Percentiles rank a stretch among this genome's conserved stretches.
Conservation (phyloP, 2,113 vertebrate species). For the Pterocles orientalis region DNA sequence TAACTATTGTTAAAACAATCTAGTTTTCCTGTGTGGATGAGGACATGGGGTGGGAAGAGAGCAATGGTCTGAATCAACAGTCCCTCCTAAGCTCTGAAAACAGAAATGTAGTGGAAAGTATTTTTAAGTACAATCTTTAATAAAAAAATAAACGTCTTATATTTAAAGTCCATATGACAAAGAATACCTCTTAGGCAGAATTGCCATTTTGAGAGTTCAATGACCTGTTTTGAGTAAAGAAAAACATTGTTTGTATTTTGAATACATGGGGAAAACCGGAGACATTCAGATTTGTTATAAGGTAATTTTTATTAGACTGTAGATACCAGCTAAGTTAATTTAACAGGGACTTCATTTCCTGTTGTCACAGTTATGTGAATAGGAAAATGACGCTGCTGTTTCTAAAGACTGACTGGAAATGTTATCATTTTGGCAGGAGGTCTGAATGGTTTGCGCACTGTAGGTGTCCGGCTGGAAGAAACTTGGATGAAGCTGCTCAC, state of each 20-base stretch:
- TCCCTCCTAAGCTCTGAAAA: background rate
- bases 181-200: background rate
- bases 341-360: background rate
- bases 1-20: background rate
- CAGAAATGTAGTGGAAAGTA: background rate
- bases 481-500: background rate
- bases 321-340: background rate
- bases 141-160: background rate
- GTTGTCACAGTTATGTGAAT: background rate
- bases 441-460: background rate
- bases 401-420: background rate
- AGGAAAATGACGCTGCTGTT: background rate
- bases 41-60: background rate
- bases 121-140: background rate
- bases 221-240: background rate
- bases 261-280: background rate
- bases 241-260: background rate
- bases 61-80: background rate
- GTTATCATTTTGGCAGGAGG: background rate
- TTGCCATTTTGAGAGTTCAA: background rate
- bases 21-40: background rate
- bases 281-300: background rate
- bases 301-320: background rate
- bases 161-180: background rate
- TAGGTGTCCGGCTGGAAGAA: background rate